Conservation (phyloP, 2,888 invertebrate species). For the Temnothorax rugatulus region DNA sequence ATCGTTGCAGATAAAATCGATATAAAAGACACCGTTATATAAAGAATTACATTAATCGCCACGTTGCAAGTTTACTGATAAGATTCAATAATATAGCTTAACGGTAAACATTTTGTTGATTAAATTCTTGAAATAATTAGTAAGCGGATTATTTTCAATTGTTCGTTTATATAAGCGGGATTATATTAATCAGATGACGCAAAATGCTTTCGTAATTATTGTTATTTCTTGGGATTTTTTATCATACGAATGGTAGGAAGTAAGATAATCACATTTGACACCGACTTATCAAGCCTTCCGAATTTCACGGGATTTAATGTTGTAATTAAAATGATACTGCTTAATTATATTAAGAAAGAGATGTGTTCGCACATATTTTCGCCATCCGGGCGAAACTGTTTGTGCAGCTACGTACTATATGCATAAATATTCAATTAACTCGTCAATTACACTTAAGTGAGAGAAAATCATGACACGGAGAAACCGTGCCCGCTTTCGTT, state of each 20-base stretch:
- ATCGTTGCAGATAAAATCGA: conserved; percentile 13
- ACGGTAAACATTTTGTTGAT: background rate
- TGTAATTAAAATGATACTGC: background rate
- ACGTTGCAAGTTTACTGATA: conserved; percentile 4
- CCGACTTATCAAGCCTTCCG: background rate
- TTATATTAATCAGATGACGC: background rate
- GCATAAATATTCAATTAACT: conserved; percentile 47
- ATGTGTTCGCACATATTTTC: background rate
- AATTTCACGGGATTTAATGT: background rate
- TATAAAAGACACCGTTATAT: background rate
- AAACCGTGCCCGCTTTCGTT: conserved; percentile 3
- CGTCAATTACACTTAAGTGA: conserved; percentile 39
- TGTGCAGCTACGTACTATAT: background rate
- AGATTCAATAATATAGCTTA: conserved; percentile 24
- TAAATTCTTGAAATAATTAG: background rate
- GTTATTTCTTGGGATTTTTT: background rate
- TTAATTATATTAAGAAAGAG: background rate
- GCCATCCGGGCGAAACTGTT: background rate
- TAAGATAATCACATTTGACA: background rate
- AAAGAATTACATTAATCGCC: background rate
- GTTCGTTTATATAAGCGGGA: background rate
- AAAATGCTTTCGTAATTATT: background rate
- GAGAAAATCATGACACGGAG: conserved; percentile 39
- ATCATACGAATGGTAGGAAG: background rate
- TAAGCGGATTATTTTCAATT: background rate